These are phyloP conservation scores for Scaptomyza hsui DNA, from an alignment of 1,140 invertebrate genomes.

Conservation along the genomic window DNA sequence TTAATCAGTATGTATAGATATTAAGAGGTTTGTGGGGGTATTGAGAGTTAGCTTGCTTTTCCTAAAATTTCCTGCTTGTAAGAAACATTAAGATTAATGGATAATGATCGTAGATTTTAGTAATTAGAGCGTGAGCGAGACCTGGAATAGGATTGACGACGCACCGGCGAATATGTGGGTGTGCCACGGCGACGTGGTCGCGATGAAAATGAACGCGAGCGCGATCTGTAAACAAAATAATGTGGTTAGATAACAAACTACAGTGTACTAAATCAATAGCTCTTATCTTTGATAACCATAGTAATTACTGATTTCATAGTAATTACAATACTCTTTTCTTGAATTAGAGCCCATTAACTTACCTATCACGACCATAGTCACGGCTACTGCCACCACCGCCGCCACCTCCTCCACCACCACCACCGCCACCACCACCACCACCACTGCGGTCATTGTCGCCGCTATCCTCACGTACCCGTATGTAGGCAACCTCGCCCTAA, in stretches of 20 bases:
- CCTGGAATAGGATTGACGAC: constrained; percentile 91
- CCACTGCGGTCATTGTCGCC: constrained; percentile 85
- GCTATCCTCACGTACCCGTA: constrained; percentile 97
- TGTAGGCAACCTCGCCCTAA: constrained; percentile 97
- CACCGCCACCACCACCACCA: constrained; percentile 87
- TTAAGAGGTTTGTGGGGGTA: constrained; percentile 18
- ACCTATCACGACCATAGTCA: constrained; percentile 83
- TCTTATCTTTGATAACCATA: too few species aligned
- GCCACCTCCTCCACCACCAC: too few species aligned
- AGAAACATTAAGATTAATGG: constrained; percentile 76
- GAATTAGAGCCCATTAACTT: constrained; percentile 21
- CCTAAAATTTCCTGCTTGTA: constrained; percentile 70
- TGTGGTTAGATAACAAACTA: background rate
- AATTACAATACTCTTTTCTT: background rate
- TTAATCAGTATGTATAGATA: constrained; percentile 32
- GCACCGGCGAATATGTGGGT: constrained; percentile 92
- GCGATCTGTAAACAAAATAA: constrained; percentile 84
- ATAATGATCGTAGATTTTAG: constrained; percentile 83
- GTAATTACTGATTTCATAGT: background rate
- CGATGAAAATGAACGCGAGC: constrained; percentile 91
- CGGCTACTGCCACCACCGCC: constrained; percentile 66
- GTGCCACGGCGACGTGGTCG: constrained; percentile 91
- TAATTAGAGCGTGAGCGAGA: constrained; percentile 87
- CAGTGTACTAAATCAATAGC: too few species aligned
- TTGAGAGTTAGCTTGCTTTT: constrained; percentile 66